Conservation (phyloP, 1,140 invertebrate species). For the Drosophila sp. region DNA sequence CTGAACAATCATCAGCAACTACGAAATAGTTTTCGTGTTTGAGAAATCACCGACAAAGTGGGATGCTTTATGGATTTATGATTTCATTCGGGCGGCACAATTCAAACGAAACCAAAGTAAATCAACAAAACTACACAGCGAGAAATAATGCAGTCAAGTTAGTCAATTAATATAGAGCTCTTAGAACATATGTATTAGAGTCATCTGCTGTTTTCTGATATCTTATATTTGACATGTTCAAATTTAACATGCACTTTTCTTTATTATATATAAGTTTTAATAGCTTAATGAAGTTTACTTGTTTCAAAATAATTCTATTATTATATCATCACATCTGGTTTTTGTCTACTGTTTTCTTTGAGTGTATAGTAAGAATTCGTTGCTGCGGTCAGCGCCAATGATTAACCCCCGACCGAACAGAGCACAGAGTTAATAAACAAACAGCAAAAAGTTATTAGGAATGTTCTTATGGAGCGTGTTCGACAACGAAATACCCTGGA, state of each 20-base stretch:
- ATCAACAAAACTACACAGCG: conserved; percentile 28
- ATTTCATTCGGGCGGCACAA: conserved; percentile 50
- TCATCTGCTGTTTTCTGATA: too few relatives aligned
- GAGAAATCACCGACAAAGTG: conserved; percentile 62
- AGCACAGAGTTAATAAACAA: conserved; percentile 29
- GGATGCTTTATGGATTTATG: conserved; percentile 59
- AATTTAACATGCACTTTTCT: too few relatives aligned
- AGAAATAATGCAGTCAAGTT: neutral
- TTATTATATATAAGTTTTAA: too few relatives aligned
- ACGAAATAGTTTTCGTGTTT: conserved; percentile 55
- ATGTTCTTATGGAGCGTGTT: neutral
- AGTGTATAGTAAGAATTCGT: conserved; percentile 35
- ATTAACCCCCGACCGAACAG: conserved; percentile 39
- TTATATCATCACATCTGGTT: too few relatives aligned
- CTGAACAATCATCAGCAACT: conserved; percentile 38
- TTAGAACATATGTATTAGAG: too few relatives aligned
- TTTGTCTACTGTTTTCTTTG: too few relatives aligned
- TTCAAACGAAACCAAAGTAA: conserved; percentile 56
- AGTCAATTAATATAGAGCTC: too few relatives aligned
- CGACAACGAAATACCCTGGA: conserved; percentile 10
- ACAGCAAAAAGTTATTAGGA: conserved; percentile 6
- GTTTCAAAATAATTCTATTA: too few relatives aligned
- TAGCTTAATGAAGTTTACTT: too few relatives aligned
- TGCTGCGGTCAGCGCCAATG: conserved; percentile 41
- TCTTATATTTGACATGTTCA: too few relatives aligned